Evolutionary conservation across 2,797 vertebrate species (phyloP).

Genomic region (Sorex maritimensis): DNA sequence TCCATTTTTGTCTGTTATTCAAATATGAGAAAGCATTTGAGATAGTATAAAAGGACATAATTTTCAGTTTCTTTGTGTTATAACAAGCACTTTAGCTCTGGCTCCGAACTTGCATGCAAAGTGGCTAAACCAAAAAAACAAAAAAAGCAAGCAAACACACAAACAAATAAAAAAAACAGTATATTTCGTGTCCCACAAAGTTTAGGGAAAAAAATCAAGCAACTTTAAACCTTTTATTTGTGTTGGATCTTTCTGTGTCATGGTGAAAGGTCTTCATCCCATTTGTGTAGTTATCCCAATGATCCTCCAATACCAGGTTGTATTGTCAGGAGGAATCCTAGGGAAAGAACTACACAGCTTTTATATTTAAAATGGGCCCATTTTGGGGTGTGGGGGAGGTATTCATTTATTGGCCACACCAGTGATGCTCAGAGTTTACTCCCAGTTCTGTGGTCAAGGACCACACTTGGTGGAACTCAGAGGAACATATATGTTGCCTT

Average conservation of each 20-base stretch:
- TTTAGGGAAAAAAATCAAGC: not conserved
- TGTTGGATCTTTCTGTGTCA: too few relatives aligned
- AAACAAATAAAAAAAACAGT: not conserved
- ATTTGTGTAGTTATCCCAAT: not conserved
- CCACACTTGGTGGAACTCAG: too few relatives aligned
- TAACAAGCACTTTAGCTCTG: not conserved
- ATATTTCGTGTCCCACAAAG: not conserved
- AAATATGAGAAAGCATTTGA: not conserved
- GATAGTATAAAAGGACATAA: not conserved
- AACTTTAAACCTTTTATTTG: not conserved
- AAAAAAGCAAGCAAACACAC: too few relatives aligned
- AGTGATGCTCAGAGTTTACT: too few relatives aligned
- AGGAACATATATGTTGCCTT: too few relatives aligned
- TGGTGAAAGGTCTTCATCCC: not conserved
- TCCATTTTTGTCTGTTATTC: not conserved
- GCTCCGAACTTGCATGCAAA: not conserved
- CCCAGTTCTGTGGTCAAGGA: too few relatives aligned
- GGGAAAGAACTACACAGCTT: too few relatives aligned
- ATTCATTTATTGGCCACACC: too few relatives aligned
- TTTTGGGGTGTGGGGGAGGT: too few relatives aligned
- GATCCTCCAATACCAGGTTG: not conserved
- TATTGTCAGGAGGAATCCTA: not conserved
- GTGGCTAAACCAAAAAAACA: not conserved
- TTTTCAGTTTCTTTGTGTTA: not conserved
- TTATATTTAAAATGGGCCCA: too few relatives aligned